Conservation (phyloP, 2,888 invertebrate genomes). For the Platycnemis pennipes region DNA sequence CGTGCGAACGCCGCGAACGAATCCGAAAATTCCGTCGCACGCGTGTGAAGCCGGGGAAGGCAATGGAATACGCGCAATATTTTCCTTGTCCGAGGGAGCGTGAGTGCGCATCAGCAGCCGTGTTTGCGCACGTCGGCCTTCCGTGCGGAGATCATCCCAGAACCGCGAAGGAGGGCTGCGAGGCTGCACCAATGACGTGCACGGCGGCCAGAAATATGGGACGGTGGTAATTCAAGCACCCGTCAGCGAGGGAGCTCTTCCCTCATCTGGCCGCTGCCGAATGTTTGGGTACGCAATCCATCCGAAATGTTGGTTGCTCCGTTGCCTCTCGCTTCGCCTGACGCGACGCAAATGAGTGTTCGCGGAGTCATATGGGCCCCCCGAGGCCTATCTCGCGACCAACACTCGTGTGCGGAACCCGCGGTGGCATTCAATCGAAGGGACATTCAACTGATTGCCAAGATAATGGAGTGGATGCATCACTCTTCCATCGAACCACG, state of each 20-base stretch:
- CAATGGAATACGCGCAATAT: too few species aligned
- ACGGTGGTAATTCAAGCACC: background rate
- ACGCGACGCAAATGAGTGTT: conserved; percentile 12
- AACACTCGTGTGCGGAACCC: background rate
- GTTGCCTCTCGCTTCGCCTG: too few species aligned
- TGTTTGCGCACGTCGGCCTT: too few species aligned
- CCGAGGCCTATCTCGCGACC: background rate
- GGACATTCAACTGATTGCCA: conserved; percentile 1
- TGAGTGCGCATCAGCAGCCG: too few species aligned
- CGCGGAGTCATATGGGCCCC: background rate
- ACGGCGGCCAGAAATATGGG: background rate
- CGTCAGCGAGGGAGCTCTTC: background rate
- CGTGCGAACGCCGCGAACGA: too few species aligned
- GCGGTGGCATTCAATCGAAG: background rate
- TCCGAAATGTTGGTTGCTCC: background rate
- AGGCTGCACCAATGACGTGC: background rate
- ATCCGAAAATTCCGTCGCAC: too few species aligned
- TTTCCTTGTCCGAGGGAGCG: too few species aligned
- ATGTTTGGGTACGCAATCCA: background rate
- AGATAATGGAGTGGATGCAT: background rate
- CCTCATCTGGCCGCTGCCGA: background rate
- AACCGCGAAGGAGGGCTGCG: too few species aligned
- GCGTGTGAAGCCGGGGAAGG: too few species aligned
- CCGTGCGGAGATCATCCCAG: too few species aligned
- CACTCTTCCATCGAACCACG: background rate